Conservation (phyloP, 2,797 vertebrate species). For the Rhabdomys pumilio region DNA sequence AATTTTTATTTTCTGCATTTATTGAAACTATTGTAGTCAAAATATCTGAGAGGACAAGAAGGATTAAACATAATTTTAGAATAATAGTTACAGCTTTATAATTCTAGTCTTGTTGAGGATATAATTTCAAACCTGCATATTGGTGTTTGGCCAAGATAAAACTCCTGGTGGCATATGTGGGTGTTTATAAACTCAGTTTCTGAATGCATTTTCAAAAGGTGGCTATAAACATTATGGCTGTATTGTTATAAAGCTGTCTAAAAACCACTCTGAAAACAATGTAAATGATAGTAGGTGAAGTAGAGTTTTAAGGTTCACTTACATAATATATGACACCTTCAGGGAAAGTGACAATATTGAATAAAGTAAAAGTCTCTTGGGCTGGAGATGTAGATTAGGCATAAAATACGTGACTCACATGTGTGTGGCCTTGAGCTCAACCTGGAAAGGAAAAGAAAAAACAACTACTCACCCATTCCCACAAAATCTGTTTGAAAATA, state of each 20-base stretch:
- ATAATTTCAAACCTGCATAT: slow-evolving; percentile 57
- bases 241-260: slow-evolving; percentile 62
- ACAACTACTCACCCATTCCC: neutral
- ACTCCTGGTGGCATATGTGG: neutral
- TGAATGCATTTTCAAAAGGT: slow-evolving; percentile 68
- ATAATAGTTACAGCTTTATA: slow-evolving; percentile 57
- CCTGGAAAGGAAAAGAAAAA: neutral
- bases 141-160: slow-evolving; percentile 68
- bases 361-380: slow-evolving; percentile 31
- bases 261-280: slow-evolving; percentile 52
- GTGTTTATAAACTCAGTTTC: slow-evolving; percentile 63
- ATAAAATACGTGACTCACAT: neutral
- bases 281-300: neutral
- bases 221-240: neutral
- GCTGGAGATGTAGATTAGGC: neutral
- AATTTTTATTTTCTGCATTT: slow-evolving; percentile 53
- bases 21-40: slow-evolving; percentile 48
- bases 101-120: slow-evolving; percentile 33
- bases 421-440: neutral
- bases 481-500: slow-evolving; percentile 35
- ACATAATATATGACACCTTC: neutral
- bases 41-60: slow-evolving; percentile 50
- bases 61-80: slow-evolving; percentile 61
- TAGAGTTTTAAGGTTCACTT: neutral
- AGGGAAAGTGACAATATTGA: neutral